phyloP scores from a whole-genome alignment of 37 sponge, comb jelly and placozoan genomes.

The Beroe ovata region DNA sequence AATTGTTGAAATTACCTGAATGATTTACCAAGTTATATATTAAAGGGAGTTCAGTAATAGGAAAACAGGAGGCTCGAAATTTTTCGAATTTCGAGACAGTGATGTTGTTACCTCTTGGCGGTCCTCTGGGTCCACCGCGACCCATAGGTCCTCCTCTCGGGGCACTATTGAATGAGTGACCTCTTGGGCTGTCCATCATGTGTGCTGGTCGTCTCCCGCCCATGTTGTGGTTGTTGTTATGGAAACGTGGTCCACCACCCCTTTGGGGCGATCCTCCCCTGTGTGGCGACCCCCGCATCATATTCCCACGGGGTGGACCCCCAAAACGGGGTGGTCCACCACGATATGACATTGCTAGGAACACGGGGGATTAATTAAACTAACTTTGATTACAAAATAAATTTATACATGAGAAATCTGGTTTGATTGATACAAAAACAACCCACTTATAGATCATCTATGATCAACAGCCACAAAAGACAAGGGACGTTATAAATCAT shows the following conservation, averaged over 20 bases:
- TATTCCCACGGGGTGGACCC: not conserved
- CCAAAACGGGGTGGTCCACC: not conserved
- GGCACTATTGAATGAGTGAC: not conserved
- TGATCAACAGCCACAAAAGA: no score
- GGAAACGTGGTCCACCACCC: not conserved
- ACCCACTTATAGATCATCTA: no score
- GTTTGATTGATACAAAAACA: no score
- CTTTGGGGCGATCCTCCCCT: conserved; percentile 13
- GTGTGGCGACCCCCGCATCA: not conserved
- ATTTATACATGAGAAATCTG: no score
- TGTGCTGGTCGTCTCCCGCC: not conserved
- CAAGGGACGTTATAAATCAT: no score
- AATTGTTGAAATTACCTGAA: conserved; percentile 28
- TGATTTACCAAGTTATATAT: not conserved
- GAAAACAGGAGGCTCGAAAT: no score
- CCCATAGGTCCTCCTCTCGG: not conserved
- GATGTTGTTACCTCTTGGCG: not conserved
- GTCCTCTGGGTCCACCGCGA: conserved; percentile 10
- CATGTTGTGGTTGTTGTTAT: not conserved
- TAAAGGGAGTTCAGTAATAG: no score
- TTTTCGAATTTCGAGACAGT: no score
- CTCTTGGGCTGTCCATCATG: conserved; percentile 36
- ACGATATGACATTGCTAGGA: no score
- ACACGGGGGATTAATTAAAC: no score
- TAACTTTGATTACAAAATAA: no score